Evolutionary conservation across 2,113 vertebrate genomes (phyloP).

Genomic region (Sclerurus mexicanus): DNA sequence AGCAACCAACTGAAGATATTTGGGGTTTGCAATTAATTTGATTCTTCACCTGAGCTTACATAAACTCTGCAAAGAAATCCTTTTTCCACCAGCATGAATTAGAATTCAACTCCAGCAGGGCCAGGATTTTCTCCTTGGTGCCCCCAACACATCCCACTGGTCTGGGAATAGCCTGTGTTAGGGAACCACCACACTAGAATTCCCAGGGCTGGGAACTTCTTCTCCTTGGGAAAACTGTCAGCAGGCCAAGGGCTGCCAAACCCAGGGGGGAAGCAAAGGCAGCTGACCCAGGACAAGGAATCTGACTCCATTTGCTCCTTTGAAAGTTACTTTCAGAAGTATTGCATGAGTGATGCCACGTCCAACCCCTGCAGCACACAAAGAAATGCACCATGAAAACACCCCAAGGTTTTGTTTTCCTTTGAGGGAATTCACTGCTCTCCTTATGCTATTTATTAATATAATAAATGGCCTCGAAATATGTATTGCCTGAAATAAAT

Average conservation of each 20-base stretch:
- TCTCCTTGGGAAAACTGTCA: background rate
- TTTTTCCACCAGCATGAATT: accelerated
- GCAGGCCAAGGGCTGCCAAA: background rate
- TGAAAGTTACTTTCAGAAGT: background rate
- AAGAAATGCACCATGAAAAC: background rate
- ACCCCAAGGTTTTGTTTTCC: background rate
- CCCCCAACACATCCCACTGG: background rate
- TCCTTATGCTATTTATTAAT: background rate
- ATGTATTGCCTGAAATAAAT: background rate
- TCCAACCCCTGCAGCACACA: background rate
- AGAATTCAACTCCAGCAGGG: background rate
- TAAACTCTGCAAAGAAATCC: background rate
- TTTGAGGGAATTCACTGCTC: background rate
- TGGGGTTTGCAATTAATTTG: background rate
- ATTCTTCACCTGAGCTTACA: background rate
- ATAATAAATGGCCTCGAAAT: background rate
- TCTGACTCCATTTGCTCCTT: background rate
- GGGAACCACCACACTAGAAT: background rate
- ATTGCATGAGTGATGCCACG: background rate
- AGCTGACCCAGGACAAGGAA: background rate
- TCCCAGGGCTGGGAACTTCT: background rate
- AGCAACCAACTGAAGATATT: background rate
- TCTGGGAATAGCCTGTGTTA: background rate
- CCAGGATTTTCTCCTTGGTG: background rate
- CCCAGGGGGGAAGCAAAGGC: background rate